Conservation (phyloP, 1,140 invertebrate species). For the Hyles euphorbiae region DNA sequence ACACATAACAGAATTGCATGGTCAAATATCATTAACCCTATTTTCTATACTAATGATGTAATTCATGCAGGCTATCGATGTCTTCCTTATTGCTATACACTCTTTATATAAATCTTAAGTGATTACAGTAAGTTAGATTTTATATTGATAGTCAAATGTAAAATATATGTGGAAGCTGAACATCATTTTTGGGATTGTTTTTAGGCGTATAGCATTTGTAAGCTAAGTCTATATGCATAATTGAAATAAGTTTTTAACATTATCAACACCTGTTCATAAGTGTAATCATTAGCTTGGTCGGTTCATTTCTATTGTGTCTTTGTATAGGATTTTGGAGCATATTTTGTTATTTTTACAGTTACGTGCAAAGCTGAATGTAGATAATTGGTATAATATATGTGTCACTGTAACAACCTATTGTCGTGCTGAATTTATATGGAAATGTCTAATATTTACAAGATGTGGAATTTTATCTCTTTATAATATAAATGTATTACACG, state of each 20-base stretch:
- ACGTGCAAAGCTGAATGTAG: slow-evolving; percentile 27
- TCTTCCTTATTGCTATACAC: slow-evolving; percentile 74
- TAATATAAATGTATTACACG: slow-evolving; percentile 72
- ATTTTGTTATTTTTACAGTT: not conserved
- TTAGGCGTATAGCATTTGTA: slow-evolving; percentile 2
- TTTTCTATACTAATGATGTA: slow-evolving; percentile 56
- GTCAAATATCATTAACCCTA: slow-evolving; percentile 18
- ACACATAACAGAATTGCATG: not conserved
- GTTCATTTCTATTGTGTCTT: not conserved
- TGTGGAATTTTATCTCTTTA: slow-evolving; percentile 73
- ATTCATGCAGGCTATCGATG: slow-evolving; percentile 72
- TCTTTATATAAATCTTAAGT: slow-evolving; percentile 64
- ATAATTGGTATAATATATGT: slow-evolving; percentile 37
- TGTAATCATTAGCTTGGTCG: not conserved
- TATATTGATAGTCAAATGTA: slow-evolving; percentile 29
- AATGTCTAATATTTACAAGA: slow-evolving; percentile 71
- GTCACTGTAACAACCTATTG: slow-evolving; percentile 37
- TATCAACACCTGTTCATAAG: not conserved
- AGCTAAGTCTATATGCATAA: too few species aligned
- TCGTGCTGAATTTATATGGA: slow-evolving; percentile 54
- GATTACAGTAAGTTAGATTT: slow-evolving; percentile 57
- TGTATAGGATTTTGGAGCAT: not conserved
- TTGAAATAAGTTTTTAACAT: too few species aligned
- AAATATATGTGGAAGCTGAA: not conserved
- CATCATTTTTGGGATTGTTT: not conserved